Conservation (phyloP, 2,797 vertebrate genomes). For the Anomalospiza imberbis region DNA sequence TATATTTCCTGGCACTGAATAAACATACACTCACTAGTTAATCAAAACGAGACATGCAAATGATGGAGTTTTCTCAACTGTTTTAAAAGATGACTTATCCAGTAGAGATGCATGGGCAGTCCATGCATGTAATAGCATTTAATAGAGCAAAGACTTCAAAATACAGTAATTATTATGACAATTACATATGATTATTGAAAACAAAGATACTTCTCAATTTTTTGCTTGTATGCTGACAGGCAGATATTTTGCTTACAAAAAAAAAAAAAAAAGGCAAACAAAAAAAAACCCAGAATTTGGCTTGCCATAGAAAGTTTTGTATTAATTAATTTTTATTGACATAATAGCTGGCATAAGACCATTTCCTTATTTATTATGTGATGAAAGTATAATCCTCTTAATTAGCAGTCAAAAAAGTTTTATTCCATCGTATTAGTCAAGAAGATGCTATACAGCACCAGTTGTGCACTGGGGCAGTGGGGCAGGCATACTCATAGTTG, state of each 20-base stretch:
- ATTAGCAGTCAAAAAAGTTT: constrained; percentile 5
- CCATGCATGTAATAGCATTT: neutral
- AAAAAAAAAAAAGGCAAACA: neutral
- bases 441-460: constrained; percentile 10
- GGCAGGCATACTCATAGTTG: neutral
- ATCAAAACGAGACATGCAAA: neutral
- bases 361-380: constrained; percentile 13
- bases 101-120: neutral
- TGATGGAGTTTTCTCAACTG: neutral
- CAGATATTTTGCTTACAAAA: neutral
- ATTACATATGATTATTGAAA: neutral
- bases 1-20: neutral
- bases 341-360: neutral
- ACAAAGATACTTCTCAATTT: neutral
- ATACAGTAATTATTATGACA: neutral
- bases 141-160: neutral
- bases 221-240: neutral
- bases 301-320: neutral
- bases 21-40: neutral
- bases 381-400: constrained; percentile 24
- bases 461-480: neutral
- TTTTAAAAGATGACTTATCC: neutral
- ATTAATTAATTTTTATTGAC: neutral
- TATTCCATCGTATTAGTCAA: neutral
- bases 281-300: neutral